Evolutionary conservation across 2,113 vertebrate genomes (phyloP).

Genomic region (Tapirus terrestris): DNA sequence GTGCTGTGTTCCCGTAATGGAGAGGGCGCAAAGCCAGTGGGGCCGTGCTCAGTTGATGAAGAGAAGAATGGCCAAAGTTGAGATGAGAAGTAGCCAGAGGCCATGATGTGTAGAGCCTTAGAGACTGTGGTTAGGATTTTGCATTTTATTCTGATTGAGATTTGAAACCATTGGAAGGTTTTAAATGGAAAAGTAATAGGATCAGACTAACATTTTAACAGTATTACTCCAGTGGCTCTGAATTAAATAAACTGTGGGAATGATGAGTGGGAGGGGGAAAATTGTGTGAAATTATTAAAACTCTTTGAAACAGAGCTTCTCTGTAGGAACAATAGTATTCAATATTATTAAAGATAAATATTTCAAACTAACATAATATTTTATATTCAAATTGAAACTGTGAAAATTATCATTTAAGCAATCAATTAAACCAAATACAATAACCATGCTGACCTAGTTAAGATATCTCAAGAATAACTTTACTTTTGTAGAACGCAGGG

Average conservation of each 20-base stretch:
- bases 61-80: neutral
- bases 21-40: neutral
- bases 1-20: neutral
- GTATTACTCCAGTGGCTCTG: neutral
- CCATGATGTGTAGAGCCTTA: neutral
- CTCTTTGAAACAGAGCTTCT: neutral
- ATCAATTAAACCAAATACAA: neutral
- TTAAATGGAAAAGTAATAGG: neutral
- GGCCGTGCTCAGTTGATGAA: neutral
- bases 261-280: neutral
- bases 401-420: conserved; percentile 17
- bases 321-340: neutral
- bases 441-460: neutral
- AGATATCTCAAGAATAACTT: neutral
- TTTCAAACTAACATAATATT: neutral
- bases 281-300: conserved; percentile 19
- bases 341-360: neutral
- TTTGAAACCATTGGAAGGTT: neutral
- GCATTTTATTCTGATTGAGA: neutral
- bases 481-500: neutral
- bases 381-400: conserved; percentile 20
- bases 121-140: neutral
- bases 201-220: neutral
- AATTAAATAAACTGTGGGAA: conserved; percentile 7
- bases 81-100: neutral